Evolutionary conservation across 1,140 invertebrate genomes (phyloP).

Genomic region (Zaprionus ornatus): DNA sequence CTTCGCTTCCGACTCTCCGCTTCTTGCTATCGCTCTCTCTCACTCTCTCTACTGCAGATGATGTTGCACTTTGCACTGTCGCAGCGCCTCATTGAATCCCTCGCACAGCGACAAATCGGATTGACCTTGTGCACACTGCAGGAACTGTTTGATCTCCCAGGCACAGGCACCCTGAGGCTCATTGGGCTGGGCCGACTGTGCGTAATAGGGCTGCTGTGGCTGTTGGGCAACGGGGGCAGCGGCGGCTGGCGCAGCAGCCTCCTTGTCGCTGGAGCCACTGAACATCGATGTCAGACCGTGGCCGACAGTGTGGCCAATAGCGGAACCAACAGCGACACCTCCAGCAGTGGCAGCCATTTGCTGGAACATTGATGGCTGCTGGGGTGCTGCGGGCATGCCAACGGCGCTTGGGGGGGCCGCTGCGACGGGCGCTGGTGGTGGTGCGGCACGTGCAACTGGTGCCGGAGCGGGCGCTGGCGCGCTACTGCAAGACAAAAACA

Average conservation of each 20-base stretch:
- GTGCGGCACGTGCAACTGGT: slow-evolving; percentile 75
- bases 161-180: slow-evolving; percentile 89
- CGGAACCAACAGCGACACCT: slow-evolving; percentile 94
- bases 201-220: slow-evolving; percentile 77
- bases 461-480: slow-evolving; percentile 56
- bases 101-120: slow-evolving; percentile 93
- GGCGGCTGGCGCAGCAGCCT: slow-evolving; percentile 83
- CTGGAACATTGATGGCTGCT: slow-evolving; percentile 83
- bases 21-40: background rate
- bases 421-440: slow-evolving; percentile 73
- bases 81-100: slow-evolving; percentile 96
- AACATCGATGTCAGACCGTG: slow-evolving; percentile 93
- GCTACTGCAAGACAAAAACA: slow-evolving; percentile 42
- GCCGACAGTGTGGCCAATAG: slow-evolving; percentile 94
- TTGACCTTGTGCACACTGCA: slow-evolving; percentile 94
- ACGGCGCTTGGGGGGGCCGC: slow-evolving; percentile 66
- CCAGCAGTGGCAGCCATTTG: slow-evolving; percentile 96
- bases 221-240: slow-evolving; percentile 75
- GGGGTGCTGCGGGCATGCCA: slow-evolving; percentile 77
- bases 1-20: background rate
- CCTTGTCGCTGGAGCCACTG: slow-evolving; percentile 88
- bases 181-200: slow-evolving; percentile 83
- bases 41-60: slow-evolving; percentile 63
- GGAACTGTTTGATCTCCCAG: slow-evolving; percentile 95
- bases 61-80: slow-evolving; percentile 91